phyloP scores from a whole-genome alignment of 2,888 invertebrate genomes.

The Cheilosia variabilis region DNA sequence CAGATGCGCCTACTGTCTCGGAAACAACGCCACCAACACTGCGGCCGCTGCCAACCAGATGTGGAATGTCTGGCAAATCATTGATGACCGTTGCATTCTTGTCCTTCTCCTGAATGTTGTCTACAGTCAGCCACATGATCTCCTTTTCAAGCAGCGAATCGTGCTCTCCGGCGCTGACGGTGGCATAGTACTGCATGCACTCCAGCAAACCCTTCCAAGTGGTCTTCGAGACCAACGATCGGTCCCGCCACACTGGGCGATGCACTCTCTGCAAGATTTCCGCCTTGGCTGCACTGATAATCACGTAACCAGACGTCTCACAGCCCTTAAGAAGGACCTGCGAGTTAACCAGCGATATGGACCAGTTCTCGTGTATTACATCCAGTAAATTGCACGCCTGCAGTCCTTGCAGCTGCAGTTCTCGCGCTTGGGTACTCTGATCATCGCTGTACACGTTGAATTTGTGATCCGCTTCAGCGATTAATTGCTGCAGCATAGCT shows the following conservation, averaged over 20 bases:
- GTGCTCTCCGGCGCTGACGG: conserved; percentile 92
- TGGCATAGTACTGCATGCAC: conserved; percentile 99
- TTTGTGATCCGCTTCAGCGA: conserved; percentile 96
- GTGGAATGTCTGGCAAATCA: conserved; percentile 93
- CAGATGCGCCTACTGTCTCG: conserved; percentile 93
- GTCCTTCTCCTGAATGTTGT: conserved; percentile 94
- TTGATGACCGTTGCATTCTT: conserved; percentile 91
- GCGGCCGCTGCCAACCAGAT: conserved; percentile 96
- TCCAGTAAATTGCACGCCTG: conserved; percentile 96
- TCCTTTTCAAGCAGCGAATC: conserved; percentile 91
- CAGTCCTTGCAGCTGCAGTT: conserved; percentile 92
- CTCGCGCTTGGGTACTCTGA: conserved; percentile 89
- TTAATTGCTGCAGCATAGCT: conserved; percentile 93
- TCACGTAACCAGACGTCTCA: conserved; percentile 98
- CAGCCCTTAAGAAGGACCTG: conserved; percentile 95
- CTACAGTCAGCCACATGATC: conserved; percentile 97
- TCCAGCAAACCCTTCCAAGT: conserved; percentile 98
- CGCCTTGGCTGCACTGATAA: conserved; percentile 97
- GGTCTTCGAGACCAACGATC: conserved; percentile 94
- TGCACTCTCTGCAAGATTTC: conserved; percentile 95
- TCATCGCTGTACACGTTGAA: conserved; percentile 99
- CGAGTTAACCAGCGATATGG: conserved; percentile 87
- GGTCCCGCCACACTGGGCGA: conserved; percentile 94
- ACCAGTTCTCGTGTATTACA: conserved; percentile 96
- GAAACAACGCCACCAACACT: conserved; percentile 98